These are phyloP conservation scores for Percopsis omiscomaycus DNA, from an alignment of 2,797 vertebrate species.

Conservation along the genomic window DNA sequence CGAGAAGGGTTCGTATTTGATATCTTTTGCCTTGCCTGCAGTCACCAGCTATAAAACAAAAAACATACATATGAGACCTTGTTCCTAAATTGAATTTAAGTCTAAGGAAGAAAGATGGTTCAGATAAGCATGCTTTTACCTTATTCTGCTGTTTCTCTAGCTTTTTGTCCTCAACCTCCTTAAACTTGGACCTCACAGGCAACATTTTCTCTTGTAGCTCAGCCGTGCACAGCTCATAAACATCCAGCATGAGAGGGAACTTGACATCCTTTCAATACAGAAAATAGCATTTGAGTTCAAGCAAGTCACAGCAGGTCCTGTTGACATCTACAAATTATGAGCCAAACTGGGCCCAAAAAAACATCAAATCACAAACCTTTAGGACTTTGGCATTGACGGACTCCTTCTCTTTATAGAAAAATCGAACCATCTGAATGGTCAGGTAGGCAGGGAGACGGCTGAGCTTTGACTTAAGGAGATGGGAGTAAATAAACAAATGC, in stretches of 20 bases:
- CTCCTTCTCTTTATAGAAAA: constrained; percentile 99
- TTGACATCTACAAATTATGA: background rate
- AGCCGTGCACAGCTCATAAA: constrained; percentile 92
- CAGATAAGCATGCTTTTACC: constrained; percentile 57
- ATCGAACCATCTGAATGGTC: constrained; percentile 97
- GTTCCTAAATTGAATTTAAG: background rate
- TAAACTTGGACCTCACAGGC: constrained; percentile 91
- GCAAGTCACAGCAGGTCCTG: no score
- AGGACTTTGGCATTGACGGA: constrained; percentile 99
- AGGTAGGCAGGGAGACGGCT: constrained; percentile 94
- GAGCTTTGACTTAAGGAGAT: constrained; percentile 87
- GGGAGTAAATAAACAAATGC: background rate
- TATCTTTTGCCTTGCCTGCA: constrained; percentile 77
- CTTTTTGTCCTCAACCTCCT: constrained; percentile 94
- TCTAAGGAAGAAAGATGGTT: background rate
- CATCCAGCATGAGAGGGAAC: constrained; percentile 98
- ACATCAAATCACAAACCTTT: constrained; percentile 80
- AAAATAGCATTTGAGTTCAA: constrained; percentile 1
- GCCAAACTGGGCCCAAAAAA: background rate
- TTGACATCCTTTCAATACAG: constrained; percentile 88
- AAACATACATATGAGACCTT: background rate
- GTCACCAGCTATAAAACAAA: constrained; percentile 54
- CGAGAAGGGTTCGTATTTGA: constrained; percentile 90
- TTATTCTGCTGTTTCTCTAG: constrained; percentile 88
- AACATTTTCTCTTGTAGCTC: constrained; percentile 96